Conservation (phyloP, 2,797 vertebrate species). For the Oryzias sinensis region DNA sequence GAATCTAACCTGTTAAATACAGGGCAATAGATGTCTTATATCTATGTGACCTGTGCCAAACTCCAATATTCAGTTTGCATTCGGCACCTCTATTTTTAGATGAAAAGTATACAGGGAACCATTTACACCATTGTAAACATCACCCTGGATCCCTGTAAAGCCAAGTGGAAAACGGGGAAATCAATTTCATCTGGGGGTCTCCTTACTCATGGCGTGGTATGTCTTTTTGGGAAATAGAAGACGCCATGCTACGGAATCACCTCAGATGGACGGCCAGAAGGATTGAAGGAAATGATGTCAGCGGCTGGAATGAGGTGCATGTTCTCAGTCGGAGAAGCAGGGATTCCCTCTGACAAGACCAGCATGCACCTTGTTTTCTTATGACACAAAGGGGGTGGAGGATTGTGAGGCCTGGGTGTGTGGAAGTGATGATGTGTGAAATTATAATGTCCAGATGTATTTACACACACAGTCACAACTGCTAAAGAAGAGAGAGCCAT, state of each 20-base stretch:
- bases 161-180: constrained; percentile 59
- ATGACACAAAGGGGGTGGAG: constrained; percentile 8
- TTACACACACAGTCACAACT: constrained; percentile 51
- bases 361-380: constrained; percentile 60
- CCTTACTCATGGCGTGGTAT: constrained; percentile 54
- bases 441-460: constrained; percentile 73
- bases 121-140: constrained; percentile 70
- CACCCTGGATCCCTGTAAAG: constrained; percentile 21
- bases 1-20: too few relatives aligned
- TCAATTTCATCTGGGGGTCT: constrained; percentile 65
- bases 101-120: constrained; percentile 53
- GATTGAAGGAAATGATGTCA: constrained; percentile 63
- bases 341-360: constrained; percentile 78
- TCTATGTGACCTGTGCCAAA: too few relatives aligned
- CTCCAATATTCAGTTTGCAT: too few relatives aligned
- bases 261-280: constrained; percentile 59
- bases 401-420: constrained; percentile 3
- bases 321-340: constrained; percentile 67
- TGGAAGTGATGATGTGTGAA: constrained; percentile 63
- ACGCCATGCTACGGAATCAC: constrained; percentile 72
- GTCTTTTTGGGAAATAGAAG: constrained; percentile 71
- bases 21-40: too few relatives aligned
- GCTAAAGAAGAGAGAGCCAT: constrained; percentile 39
- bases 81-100: too few relatives aligned
- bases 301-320: constrained; percentile 59